These are phyloP conservation scores for Alces alces DNA, from an alignment of 2,113 vertebrate genomes.

Conservation along the genomic window DNA sequence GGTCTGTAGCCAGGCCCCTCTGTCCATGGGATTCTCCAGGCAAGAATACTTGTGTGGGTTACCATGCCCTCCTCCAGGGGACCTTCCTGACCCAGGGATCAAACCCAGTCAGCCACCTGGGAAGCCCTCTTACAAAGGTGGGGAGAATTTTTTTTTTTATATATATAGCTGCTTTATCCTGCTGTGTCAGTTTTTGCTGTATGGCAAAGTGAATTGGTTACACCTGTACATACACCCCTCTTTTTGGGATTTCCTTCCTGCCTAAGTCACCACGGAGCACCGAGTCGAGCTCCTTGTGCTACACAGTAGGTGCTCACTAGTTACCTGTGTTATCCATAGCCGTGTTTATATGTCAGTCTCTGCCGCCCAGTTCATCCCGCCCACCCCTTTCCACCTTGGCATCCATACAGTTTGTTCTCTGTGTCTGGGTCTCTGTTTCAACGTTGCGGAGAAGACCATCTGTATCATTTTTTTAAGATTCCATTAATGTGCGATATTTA, in stretches of 20 bases:
- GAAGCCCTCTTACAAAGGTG: not conserved
- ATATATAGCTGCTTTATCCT: not conserved
- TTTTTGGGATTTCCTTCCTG: not conserved
- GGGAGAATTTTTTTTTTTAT: not conserved
- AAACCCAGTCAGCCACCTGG: not conserved
- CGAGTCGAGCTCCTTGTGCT: not conserved
- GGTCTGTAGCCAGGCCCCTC: not conserved
- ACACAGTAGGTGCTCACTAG: not conserved
- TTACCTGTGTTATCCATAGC: not conserved
- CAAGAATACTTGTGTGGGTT: not conserved
- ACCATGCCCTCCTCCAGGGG: not conserved
- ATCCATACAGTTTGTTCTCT: not conserved
- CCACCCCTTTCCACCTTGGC: not conserved
- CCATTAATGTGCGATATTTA: not conserved
- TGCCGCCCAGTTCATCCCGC: not conserved
- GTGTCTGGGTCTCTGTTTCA: not conserved
- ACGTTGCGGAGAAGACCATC: not conserved
- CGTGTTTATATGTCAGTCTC: not conserved
- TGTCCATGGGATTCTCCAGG: not conserved
- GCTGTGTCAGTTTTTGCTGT: not conserved
- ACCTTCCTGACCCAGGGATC: not conserved
- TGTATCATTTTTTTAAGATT: not conserved
- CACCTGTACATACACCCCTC: not conserved
- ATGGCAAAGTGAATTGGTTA: not conserved
- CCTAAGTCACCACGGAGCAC: not conserved